phyloP scores from a whole-genome alignment of 1,140 invertebrate genomes.

The Drosophila pruinosa region DNA sequence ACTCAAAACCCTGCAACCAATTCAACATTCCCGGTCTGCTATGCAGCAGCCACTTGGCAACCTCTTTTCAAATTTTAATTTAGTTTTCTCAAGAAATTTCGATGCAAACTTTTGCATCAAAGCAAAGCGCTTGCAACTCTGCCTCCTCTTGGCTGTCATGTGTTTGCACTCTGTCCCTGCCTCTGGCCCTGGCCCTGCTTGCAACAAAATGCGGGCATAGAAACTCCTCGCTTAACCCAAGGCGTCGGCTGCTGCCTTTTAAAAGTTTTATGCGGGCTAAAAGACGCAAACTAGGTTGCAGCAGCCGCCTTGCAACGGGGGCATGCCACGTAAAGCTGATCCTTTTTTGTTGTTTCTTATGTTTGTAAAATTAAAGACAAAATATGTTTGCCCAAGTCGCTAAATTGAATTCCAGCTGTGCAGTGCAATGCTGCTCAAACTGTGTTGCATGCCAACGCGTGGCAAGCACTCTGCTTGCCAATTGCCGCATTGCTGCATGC shows the following conservation, averaged over 20 bases:
- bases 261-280: slow-evolving; percentile 50
- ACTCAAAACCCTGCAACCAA: not conserved
- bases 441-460: slow-evolving; percentile 10
- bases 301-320: slow-evolving; percentile 14
- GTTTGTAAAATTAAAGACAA: slow-evolving; percentile 26
- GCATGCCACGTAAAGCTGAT: slow-evolving; percentile 10
- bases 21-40: not conserved
- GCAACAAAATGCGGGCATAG: slow-evolving; percentile 48
- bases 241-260: slow-evolving; percentile 9
- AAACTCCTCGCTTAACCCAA: not conserved
- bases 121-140: slow-evolving; percentile 18
- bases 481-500: slow-evolving; percentile 61
- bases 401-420: slow-evolving; percentile 60
- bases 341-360: slow-evolving; percentile 38
- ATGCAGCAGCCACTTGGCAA: not conserved
- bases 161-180: slow-evolving; percentile 20
- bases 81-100: slow-evolving; percentile 74
- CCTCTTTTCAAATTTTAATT: slow-evolving; percentile 74
- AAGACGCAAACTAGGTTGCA: slow-evolving; percentile 60
- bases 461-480: slow-evolving; percentile 24
- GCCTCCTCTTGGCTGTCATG: not conserved
- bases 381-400: slow-evolving; percentile 61
- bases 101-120: slow-evolving; percentile 69
- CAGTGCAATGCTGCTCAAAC: slow-evolving; percentile 14
- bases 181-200: not conserved